Conservation (phyloP, 2,113 vertebrate species). For the Eptesicus fuscus region DNA sequence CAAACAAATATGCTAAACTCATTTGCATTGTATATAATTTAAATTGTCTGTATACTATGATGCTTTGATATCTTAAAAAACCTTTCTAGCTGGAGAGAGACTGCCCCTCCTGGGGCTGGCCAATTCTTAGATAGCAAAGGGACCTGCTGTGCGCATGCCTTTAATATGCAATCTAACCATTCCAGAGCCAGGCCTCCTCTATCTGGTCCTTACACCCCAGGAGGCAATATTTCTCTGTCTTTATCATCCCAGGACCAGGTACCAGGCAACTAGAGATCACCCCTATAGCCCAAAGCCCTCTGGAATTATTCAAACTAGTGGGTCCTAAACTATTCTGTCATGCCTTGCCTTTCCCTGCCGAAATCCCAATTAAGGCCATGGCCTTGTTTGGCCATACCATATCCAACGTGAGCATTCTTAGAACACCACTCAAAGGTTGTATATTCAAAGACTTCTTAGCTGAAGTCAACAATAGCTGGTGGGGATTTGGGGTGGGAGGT, state of each 20-base stretch:
- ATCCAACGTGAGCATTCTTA: background rate
- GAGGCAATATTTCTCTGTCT: background rate
- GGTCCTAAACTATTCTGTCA: background rate
- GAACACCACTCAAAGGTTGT: background rate
- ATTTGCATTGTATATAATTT: background rate
- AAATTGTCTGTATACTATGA: background rate
- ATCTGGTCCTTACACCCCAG: background rate
- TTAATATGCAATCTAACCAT: background rate
- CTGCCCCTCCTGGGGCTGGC: background rate
- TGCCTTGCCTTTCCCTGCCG: background rate
- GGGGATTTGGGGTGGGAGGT: background rate
- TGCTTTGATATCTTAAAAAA: conserved; percentile 17
- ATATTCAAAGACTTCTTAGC: background rate
- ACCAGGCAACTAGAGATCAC: background rate
- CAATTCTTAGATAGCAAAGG: background rate
- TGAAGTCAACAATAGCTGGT: background rate
- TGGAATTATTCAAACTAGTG: background rate
- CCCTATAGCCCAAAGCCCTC: background rate
- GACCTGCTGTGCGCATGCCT: background rate
- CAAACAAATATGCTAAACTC: background rate
- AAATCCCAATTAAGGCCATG: background rate
- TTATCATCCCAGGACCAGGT: background rate
- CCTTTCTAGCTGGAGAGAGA: background rate
- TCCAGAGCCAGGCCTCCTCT: background rate
- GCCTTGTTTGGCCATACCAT: background rate